phyloP scores from a whole-genome alignment of 2,888 invertebrate species.

The Lypha dubia region DNA sequence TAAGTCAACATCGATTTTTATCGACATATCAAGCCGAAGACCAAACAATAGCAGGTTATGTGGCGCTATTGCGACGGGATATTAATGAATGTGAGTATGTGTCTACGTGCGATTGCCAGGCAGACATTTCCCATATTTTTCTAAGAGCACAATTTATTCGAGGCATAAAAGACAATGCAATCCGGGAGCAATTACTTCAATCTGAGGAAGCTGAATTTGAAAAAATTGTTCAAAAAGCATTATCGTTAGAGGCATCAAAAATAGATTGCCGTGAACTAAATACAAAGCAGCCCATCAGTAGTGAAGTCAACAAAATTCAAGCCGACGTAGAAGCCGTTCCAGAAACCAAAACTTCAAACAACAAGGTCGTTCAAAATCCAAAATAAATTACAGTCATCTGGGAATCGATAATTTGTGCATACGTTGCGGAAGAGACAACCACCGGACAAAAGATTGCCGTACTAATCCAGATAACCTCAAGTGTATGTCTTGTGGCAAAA shows the following conservation, averaged over 20 bases:
- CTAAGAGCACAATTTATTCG: background rate
- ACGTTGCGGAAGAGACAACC: background rate
- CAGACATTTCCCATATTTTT: too few relatives aligned
- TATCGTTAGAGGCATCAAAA: constrained; percentile 42
- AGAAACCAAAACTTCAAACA: too few relatives aligned
- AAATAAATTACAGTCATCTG: too few relatives aligned
- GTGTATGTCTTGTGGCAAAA: constrained; percentile 1
- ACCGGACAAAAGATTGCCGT: constrained; percentile 6
- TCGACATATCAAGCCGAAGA: too few relatives aligned
- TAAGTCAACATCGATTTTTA: too few relatives aligned
- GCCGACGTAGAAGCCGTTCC: too few relatives aligned
- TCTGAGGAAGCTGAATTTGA: constrained; percentile 28
- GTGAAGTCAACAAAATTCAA: background rate
- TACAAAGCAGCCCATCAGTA: background rate
- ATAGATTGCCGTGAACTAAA: background rate
- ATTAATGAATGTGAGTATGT: too few relatives aligned
- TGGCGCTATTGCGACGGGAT: too few relatives aligned
- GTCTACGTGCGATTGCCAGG: too few relatives aligned
- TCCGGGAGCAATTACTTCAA: constrained; percentile 42
- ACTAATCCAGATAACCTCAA: constrained; percentile 32
- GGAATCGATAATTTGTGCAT: background rate
- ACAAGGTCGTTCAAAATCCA: too few relatives aligned
- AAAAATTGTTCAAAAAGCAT: constrained; percentile 20
- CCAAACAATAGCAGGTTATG: too few relatives aligned
- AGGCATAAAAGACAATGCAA: too few relatives aligned